Percentiles rank a stretch among this genome's conserved stretches.
Conservation (phyloP, 2,888 invertebrate species). For the Dasysyrphus albostriatus region DNA sequence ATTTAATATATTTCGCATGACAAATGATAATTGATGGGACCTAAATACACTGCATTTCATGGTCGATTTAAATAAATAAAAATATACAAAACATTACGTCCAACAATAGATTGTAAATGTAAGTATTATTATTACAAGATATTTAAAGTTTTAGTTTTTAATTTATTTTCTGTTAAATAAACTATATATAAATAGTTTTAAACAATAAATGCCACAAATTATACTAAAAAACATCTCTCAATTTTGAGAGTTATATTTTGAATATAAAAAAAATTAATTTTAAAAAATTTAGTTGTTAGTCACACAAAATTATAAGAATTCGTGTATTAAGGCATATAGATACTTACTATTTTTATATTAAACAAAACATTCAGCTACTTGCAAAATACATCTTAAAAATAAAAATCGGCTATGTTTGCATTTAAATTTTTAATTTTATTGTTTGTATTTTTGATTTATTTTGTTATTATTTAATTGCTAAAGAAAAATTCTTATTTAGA, state of each 20-base stretch:
- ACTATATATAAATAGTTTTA: constrained; percentile 47
- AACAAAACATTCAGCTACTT: constrained; percentile 53
- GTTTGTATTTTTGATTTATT: constrained; percentile 39
- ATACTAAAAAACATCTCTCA: constrained; percentile 16
- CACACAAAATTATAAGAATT: constrained; percentile 28
- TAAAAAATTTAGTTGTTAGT: constrained; percentile 36
- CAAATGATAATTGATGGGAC: constrained; percentile 78
- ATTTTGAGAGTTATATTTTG: constrained; percentile 27
- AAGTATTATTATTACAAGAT: constrained; percentile 77
- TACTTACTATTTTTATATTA: constrained; percentile 17
- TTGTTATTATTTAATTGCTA: constrained; percentile 40
- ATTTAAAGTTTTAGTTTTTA: constrained; percentile 48
- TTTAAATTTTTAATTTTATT: constrained; percentile 42
- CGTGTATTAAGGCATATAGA: constrained; percentile 49
- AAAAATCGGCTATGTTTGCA: constrained; percentile 63
- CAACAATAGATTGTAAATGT: constrained; percentile 79
- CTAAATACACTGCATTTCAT: constrained; percentile 75
- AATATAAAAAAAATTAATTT: constrained; percentile 41
- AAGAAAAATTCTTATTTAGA: constrained; percentile 30
- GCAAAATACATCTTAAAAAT: constrained; percentile 46
- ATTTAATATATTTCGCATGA: constrained; percentile 77
- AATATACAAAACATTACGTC: constrained; percentile 71
- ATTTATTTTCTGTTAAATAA: constrained; percentile 42
- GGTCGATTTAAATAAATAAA: constrained; percentile 75
- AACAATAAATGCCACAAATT: constrained; percentile 62